Conservation (phyloP, 2,888 invertebrate genomes). For the Hofmannophila pseudospretella region DNA sequence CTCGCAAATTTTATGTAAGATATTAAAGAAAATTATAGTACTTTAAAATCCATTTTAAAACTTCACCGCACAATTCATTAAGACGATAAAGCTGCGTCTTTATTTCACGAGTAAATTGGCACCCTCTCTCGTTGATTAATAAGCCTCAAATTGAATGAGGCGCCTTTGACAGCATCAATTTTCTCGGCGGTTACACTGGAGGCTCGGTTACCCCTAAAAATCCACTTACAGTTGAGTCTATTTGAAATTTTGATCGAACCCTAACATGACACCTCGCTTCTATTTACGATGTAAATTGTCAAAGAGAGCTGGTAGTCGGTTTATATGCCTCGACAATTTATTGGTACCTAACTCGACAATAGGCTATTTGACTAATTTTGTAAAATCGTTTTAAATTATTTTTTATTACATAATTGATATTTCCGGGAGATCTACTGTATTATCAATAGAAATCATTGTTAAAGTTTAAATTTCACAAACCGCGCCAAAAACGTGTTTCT, state of each 20-base stretch:
- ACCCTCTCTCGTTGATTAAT: slow-evolving; percentile 59
- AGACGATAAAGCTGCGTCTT: slow-evolving; percentile 36
- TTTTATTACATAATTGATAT: too few species aligned
- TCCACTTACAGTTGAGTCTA: slow-evolving; percentile 63
- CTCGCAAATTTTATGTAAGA: too few species aligned
- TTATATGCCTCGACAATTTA: slow-evolving; percentile 46
- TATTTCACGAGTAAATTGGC: slow-evolving; percentile 27
- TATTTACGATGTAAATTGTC: slow-evolving; percentile 77
- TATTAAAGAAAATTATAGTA: too few species aligned
- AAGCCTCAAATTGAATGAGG: slow-evolving; percentile 68
- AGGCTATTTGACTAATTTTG: too few species aligned
- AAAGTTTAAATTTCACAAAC: too few species aligned
- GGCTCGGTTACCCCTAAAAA: slow-evolving; percentile 62
- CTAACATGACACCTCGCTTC: slow-evolving; percentile 69
- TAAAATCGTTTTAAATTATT: too few species aligned
- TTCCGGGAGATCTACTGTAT: too few species aligned
- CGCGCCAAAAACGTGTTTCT: too few species aligned
- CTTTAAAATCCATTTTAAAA: neutral
- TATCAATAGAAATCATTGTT: too few species aligned
- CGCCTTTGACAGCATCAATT: slow-evolving; percentile 75
- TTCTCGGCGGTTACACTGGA: slow-evolving; percentile 56
- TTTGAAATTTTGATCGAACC: slow-evolving; percentile 75
- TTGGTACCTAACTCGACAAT: too few species aligned
- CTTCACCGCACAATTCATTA: slow-evolving; percentile 34
- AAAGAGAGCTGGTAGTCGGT: slow-evolving; percentile 41